Conservation (phyloP, 2,797 vertebrate species). For the Geotrypetes seraphini region DNA sequence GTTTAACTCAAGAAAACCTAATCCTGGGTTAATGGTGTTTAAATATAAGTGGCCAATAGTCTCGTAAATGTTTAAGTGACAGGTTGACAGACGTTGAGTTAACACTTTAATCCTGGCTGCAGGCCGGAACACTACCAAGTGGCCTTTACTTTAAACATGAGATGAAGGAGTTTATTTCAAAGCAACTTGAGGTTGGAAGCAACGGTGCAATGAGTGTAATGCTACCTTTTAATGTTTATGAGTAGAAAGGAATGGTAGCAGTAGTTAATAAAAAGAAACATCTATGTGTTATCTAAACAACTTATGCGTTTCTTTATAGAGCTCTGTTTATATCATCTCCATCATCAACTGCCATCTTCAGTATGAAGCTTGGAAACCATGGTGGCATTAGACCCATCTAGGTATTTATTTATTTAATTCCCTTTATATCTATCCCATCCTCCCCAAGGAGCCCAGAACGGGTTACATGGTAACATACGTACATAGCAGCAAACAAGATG, state of each 20-base stretch:
- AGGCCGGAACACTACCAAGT: slow-evolving; percentile 37
- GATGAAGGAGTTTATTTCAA: slow-evolving; percentile 18
- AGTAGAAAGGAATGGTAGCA: slow-evolving; percentile 7
- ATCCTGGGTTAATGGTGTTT: slow-evolving; percentile 52
- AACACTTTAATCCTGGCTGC: slow-evolving; percentile 48
- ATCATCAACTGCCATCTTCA: too few relatives aligned
- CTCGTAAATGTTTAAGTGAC: slow-evolving; percentile 53
- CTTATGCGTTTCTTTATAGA: too few relatives aligned
- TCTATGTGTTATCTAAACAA: too few relatives aligned
- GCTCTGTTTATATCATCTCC: too few relatives aligned
- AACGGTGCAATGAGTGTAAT: slow-evolving; percentile 3
- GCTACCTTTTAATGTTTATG: slow-evolving; percentile 16
- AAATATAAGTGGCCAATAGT: slow-evolving; percentile 52
- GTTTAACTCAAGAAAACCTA: slow-evolving; percentile 44
- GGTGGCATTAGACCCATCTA: too few relatives aligned
- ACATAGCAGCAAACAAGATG: too few relatives aligned
- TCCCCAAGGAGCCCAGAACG: too few relatives aligned
- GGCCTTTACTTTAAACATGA: slow-evolving; percentile 31
- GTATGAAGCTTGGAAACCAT: too few relatives aligned
- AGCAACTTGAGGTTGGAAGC: slow-evolving; percentile 19
- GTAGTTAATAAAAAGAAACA: not conserved
- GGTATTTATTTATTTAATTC: too few relatives aligned
- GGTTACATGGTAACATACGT: too few relatives aligned
- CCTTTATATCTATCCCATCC: too few relatives aligned
- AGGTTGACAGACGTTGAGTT: slow-evolving; percentile 44